These are phyloP conservation scores for Malaclemys terrapin DNA, from an alignment of 2,113 vertebrate genomes.

Conservation along the genomic window DNA sequence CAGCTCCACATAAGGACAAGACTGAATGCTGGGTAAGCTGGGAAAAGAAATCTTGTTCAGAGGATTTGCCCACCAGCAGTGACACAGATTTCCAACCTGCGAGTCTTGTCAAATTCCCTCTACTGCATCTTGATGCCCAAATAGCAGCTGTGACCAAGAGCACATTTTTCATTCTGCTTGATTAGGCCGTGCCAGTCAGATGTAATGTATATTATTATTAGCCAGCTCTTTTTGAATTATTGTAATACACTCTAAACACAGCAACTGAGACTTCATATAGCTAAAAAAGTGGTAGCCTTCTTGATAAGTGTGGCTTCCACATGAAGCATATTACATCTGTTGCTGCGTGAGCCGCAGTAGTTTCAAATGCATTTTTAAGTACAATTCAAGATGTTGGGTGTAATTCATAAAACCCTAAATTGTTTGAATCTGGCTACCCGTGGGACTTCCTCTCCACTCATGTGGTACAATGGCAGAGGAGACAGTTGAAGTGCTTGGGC, in stretches of 20 bases:
- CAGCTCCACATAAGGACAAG: not conserved
- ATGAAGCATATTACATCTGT: conserved; percentile 10
- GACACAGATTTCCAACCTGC: not conserved
- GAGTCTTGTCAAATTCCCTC: not conserved
- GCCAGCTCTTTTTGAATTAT: not conserved
- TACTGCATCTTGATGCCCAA: not conserved
- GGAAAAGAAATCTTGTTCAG: not conserved
- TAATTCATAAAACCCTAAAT: not conserved
- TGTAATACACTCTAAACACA: rapidly evolving
- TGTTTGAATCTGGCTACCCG: conserved; percentile 12
- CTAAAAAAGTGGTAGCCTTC: not conserved
- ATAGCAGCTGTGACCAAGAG: rapidly evolving
- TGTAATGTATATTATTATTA: not conserved
- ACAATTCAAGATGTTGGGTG: not conserved
- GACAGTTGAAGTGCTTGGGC: not conserved
- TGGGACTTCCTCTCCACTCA: not conserved
- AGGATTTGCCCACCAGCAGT: rapidly evolving
- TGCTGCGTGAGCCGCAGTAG: not conserved
- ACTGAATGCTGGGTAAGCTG: not conserved
- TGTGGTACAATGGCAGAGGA: not conserved
- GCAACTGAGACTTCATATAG: not conserved
- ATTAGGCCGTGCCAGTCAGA: not conserved
- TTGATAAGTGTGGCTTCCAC: not conserved
- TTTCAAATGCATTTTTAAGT: not conserved
- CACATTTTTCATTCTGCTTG: rapidly evolving